Evolutionary conservation across 2,113 vertebrate species (phyloP), one percentile per base, ranked within the genome.

Genomic region (Xiphorhynchus elegans): DNA sequence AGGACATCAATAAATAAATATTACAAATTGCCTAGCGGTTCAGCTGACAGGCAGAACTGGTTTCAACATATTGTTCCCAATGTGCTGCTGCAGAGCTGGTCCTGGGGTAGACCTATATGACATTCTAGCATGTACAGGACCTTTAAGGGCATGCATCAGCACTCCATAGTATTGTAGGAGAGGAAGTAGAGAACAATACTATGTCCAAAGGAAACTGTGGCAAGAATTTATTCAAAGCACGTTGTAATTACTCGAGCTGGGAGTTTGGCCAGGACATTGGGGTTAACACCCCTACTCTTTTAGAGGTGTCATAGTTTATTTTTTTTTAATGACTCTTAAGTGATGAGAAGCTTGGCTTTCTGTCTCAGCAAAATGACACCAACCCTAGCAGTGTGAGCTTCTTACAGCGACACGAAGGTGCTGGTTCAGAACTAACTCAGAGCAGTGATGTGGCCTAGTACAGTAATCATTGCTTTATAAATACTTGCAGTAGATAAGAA

Each of bases 111-210:
- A 87, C 64, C 49, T 4, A 1, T 13, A 39, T 0, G 2, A 75
- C 40, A 10, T 63, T 81, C 59, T 72, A 56, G 55, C 17, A 23
- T 53, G 83, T 87, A 59, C 82, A 94, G 76, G 68, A 72, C 83
- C 83, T 93, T 93, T 89, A 66, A 92, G 68, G 82, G 73, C 31
- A 5, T 23, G 42, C 75, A 92, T 81, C 82, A 93, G 83, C 80
- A 64, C 86, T 81, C 66, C 40, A 23, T 74, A 73, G 78, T 82
- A 35, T 5, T 69, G 89, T 17, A 94, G 93, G 60, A 92, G 69
- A 96, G 96, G 96, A 97, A 95, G 88, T 6, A 84, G 85, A 84
- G 92, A 96, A 96, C 95, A 96, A 96, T 97, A 31, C 95, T 15
- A 2, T 50, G 76, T 87, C 92, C 95, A 84, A 31, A 62, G 92